Base-by-base conservation (phyloP, 2,888 invertebrate species). In the Papilio protenor region DNA sequence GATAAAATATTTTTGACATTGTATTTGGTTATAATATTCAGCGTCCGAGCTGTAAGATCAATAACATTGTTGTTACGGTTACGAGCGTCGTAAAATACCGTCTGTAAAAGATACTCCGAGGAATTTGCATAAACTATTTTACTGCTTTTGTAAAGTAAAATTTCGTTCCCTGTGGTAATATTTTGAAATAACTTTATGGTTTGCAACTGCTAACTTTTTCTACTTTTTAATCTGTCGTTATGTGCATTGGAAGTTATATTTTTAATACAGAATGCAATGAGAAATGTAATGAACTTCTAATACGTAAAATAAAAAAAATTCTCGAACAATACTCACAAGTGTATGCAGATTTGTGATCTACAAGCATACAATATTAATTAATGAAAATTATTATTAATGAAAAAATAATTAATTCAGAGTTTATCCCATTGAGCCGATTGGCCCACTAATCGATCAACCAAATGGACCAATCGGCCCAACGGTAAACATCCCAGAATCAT, bases 71-170 rank as follows among this genome's bases (percentile, higher is more conserved):
- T 73, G n/a, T 69, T 59, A 73, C 10, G 66, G 73, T 77, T 77
- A 77, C 77, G 77, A 77, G 45, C 69, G 77, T 52, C 69, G 55
- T 77, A 77, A 77, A 77, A 74, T 69, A 69, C 59, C 21, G 47
- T 33, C 57, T 59, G 77, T 77, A 77, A 77, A 73, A 69, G 73
- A 59, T 55, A 77, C 77, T 74, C 27, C 64, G 52, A 73, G 6
- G 73, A 73, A 77, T 77, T 74, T 77, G 69, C 73, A 77, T 77
- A 77, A 77, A 77, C 77, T 77, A 77, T 74, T 74, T 77, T 70
- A 73, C 69, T 27, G 73, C 47, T 73, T 40, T 52, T 71, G 49
- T 57, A 33, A 47, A 23, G 55, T 12, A 64, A 59, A 52, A 66
- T 66, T 40, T 66, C 11, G 40, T n/a, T 40, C 40, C 66, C 33